Conservation (phyloP, 2,113 vertebrate genomes). For the Ochotona curzoniae region DNA sequence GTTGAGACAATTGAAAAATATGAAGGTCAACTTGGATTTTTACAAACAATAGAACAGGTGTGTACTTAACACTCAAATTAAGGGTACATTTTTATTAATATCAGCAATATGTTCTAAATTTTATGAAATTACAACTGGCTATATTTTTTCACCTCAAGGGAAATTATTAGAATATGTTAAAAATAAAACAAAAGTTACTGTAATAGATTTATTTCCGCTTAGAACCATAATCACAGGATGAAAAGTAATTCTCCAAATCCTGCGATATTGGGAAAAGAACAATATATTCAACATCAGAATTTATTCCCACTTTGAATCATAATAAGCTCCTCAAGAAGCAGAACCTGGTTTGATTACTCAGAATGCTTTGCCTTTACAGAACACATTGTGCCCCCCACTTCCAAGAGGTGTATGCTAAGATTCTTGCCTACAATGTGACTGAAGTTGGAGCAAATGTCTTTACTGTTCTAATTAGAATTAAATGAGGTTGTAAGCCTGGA, state of each 20-base stretch:
- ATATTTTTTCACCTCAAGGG: neutral
- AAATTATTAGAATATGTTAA: neutral
- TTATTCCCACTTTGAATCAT: neutral
- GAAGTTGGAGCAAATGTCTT: neutral
- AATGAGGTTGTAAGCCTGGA: neutral
- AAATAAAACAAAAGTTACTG: neutral
- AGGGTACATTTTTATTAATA: neutral
- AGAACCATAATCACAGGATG: neutral
- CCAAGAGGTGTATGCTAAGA: neutral
- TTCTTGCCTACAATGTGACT: neutral
- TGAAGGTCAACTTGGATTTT: neutral
- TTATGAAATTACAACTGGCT: neutral
- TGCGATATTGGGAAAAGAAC: neutral
- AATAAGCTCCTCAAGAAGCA: neutral
- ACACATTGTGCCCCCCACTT: neutral
- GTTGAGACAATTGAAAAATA: neutral
- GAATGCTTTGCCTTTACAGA: neutral
- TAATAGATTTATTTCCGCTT: neutral
- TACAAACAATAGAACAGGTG: neutral
- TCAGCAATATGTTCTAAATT: neutral
- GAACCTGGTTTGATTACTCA: neutral
- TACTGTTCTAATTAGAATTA: neutral
- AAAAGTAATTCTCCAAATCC: neutral
- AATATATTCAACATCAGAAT: neutral
- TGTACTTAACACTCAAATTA: neutral